These are phyloP conservation scores for Lamproptera curius DNA, from an alignment of 2,888 invertebrate genomes.

Conservation along the genomic window DNA sequence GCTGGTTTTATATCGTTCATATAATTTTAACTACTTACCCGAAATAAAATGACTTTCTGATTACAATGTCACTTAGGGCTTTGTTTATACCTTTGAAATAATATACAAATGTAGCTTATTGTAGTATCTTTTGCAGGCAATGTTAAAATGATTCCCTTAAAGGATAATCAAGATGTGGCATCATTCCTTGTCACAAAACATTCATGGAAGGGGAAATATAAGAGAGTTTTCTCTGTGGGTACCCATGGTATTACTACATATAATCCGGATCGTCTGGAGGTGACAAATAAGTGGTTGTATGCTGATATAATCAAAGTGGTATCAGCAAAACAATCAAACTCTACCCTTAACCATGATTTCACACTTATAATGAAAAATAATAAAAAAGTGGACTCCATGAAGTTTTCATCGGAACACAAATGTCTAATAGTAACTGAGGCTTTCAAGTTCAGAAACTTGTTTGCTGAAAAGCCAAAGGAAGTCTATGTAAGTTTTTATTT, in stretches of 20 bases:
- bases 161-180: constrained; percentile 97
- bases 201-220: constrained; percentile 99
- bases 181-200: constrained; percentile 98
- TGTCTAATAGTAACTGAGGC: constrained; percentile 95
- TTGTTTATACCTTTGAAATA: no score
- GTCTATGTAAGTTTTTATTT: constrained; percentile 78
- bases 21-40: constrained; percentile 6
- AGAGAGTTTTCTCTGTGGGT: constrained; percentile 97
- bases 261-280: constrained; percentile 82
- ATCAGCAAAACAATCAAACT: constrained; percentile 77
- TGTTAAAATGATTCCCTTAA: constrained; percentile 87
- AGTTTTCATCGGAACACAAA: constrained; percentile 97
- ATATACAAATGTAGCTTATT: no score
- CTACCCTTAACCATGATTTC: constrained; percentile 82
- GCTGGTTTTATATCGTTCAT: no score
- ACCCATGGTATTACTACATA: constrained; percentile 97
- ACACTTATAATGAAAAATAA: constrained; percentile 92
- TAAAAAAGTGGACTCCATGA: constrained; percentile 95
- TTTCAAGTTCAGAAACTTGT: constrained; percentile 86
- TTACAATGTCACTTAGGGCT: neutral
- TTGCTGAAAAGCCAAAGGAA: constrained; percentile 89
- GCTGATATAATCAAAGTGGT: constrained; percentile 87
- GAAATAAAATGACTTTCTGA: neutral
- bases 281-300: constrained; percentile 95
- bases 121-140: constrained; percentile 51